Evolutionary conservation across 2,888 invertebrate species (phyloP), one percentile per base, ranked within the genome.

Genomic region (Exephanes ischioxanthus): DNA sequence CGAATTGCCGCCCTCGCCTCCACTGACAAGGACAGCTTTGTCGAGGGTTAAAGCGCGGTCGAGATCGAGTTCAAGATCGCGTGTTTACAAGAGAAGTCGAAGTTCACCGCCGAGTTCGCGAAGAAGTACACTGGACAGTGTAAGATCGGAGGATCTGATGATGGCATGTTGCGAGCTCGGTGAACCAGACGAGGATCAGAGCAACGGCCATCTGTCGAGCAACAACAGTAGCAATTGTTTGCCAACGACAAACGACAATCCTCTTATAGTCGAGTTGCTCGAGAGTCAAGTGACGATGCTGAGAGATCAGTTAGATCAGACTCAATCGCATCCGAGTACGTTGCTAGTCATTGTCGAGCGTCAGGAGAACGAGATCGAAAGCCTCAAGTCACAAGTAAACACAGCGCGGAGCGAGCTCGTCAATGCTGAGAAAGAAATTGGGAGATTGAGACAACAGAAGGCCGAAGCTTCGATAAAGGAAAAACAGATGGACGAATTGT

Each of bases 401-500:
- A 94, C 95, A 61, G 96, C 96, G 14, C 93, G 96, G 6, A 95
- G 94, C 78, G 96, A 97, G 85, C 95, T 96, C 11, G 95, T 95
- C 76, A 95, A 95, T 58, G 96, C 97, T 1, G 97, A 97, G 94
- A 96, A 96, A 86, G 97, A 97, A 92, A 95, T 97, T 86, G 95
- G 96, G 76, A 95, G 97, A 89, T 94, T 97, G 85, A 96, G 97
- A 67, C 96, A 96, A 93, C 93, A 96, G 66, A 96, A 96, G 93
- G 95, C 95, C 41, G 97, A 97, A 89, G 96, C 97, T 72, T 95
- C 96, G 72, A 94, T 96, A 86, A 95, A 96, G 86, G 97, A 97
- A 91, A 96, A 96, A 89, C 96, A 96, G 92, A 96, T 97, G 94
- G 97, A 97, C 88, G 97, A 98, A 89, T 94, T 98, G 87, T 95